Evolutionary conservation across 2,888 invertebrate genomes (phyloP), one percentile per base, ranked within the genome.

Genomic region (Anthoptus insignis): DNA sequence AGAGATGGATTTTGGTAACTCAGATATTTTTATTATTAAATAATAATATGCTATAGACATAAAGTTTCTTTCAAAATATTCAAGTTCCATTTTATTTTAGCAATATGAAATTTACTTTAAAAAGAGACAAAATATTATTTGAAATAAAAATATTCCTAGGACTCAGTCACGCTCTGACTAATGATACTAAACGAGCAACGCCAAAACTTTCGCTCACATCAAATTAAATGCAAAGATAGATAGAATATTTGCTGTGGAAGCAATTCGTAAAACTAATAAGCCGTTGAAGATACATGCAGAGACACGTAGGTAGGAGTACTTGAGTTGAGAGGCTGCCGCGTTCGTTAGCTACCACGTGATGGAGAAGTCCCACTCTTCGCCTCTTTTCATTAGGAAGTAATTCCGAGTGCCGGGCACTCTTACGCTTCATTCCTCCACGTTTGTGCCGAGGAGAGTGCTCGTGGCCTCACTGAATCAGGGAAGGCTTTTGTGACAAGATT

Each of bases 321-420:
- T 77, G 79, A 72, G 79, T 87, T 81, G 81, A 91, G 90, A 80
- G 86, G 81, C 79, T 77, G 79, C 86, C 86, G 83, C 83, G 84
- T 93, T 93, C 92, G 92, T 93, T 93, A 93, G 91, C 88, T 86
- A 78, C 88, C 85, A 84, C 87, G 87, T 83, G 87, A 88, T 87
- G 81, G 88, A 84, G 83, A 79, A 80, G 82, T 81, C 83, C 85
- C 86, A 88, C 90, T 89, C 85, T 83, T 85, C 83, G 80, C 84
- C 88, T 91, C 91, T 91, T 91, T 93, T 93, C 92, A 92, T 92
- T 93, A 92, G 91, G 91, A 91, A 93, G 91, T 92, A 92, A 92
- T 92, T 91, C 89, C 85, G 91, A 91, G 91, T 87, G 82, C 86
- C 85, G 84, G 87, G 86, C 87, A 86, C 90, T 89, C 89, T 90